These are phyloP conservation scores for Spermophilus dauricus DNA, from an alignment of 2,113 vertebrate genomes.

Conservation along the genomic window DNA sequence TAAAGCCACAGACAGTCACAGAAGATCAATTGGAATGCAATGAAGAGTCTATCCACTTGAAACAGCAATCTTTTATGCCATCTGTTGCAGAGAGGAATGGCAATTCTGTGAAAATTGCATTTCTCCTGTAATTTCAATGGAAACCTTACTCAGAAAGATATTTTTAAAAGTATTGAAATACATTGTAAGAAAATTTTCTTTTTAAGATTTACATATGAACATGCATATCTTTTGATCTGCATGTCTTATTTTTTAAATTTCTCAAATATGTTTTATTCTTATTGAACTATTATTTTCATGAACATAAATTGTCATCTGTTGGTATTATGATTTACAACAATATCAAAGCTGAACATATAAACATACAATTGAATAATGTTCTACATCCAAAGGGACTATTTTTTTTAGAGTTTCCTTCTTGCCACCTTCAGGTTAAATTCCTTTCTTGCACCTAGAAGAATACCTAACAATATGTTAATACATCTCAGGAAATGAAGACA, in stretches of 20 bases:
- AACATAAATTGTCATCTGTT: neutral
- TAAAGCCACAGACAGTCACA: neutral
- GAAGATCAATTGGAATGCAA: neutral
- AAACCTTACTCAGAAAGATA: neutral
- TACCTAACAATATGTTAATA: neutral
- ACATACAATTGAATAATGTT: neutral
- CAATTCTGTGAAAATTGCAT: neutral
- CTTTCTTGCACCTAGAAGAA: neutral
- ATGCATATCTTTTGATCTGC: neutral
- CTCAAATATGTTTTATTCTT: neutral
- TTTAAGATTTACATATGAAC: neutral
- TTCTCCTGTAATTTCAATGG: neutral
- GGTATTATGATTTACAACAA: neutral
- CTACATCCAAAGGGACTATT: neutral
- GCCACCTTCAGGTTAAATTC: neutral
- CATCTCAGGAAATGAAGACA: neutral
- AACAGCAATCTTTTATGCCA: neutral
- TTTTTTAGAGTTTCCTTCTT: neutral
- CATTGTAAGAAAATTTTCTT: neutral
- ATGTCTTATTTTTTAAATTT: neutral
- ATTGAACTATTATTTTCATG: neutral
- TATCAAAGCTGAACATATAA: neutral
- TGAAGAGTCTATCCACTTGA: neutral
- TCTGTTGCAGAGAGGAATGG: neutral
- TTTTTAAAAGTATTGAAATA: neutral